These are phyloP conservation scores for Coptodon rendalli DNA, from an alignment of 2,113 vertebrate species.

Conservation along the genomic window DNA sequence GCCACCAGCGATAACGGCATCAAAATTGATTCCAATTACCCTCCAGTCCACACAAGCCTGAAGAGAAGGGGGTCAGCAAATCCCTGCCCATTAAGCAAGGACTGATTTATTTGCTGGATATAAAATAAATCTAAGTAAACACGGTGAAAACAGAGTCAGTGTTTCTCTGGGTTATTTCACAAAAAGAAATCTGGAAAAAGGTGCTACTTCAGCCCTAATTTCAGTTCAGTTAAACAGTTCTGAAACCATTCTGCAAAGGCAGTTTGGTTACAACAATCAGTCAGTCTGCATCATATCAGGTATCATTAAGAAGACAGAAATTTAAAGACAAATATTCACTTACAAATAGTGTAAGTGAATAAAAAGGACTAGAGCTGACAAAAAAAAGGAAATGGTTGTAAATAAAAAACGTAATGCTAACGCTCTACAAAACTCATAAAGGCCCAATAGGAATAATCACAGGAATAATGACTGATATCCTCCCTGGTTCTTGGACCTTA, in stretches of 20 bases:
- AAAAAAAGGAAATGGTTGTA: background rate
- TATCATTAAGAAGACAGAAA: background rate
- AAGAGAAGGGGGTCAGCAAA: background rate
- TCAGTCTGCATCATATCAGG: background rate
- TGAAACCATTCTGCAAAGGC: background rate
- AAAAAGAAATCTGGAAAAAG: background rate
- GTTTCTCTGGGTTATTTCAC: background rate
- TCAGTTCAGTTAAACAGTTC: background rate
- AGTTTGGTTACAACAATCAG: background rate
- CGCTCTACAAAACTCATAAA: background rate
- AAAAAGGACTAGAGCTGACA: background rate
- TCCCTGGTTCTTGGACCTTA: background rate
- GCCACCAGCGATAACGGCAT: constrained; percentile 31
- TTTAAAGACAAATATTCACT: background rate
- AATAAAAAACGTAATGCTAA: background rate
- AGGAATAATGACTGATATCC: background rate
- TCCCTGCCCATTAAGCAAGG: background rate
- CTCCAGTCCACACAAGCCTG: background rate
- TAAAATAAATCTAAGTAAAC: background rate
- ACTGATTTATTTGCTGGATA: background rate
- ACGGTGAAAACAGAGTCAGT: background rate
- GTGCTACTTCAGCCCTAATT: background rate
- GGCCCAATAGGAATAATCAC: background rate
- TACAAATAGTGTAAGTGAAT: background rate
- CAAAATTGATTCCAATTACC: constrained; percentile 47